phyloP scores from a whole-genome alignment of 2,888 invertebrate species.

The Plagiodera versicolora region DNA sequence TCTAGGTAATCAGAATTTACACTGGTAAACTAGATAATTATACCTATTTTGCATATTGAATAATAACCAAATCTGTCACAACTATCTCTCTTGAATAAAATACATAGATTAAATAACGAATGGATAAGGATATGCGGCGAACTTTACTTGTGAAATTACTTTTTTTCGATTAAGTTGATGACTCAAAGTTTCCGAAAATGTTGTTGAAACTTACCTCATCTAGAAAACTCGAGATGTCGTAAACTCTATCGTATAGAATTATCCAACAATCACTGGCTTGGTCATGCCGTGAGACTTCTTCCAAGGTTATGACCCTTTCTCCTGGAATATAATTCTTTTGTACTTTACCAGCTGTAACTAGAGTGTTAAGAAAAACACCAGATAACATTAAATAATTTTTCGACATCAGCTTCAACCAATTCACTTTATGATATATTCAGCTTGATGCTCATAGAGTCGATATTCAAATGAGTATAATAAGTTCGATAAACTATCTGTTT shows the following conservation, averaged over 20 bases:
- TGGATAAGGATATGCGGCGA: no score
- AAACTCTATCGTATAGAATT: slow-evolving; percentile 81
- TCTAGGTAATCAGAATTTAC: no score
- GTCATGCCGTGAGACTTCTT: slow-evolving; percentile 78
- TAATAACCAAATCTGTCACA: no score
- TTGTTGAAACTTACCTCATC: slow-evolving; percentile 59
- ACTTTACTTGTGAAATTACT: no score
- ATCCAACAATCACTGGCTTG: slow-evolving; percentile 77
- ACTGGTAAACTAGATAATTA: no score
- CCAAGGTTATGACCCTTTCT: slow-evolving; percentile 62
- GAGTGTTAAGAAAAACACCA: slow-evolving; percentile 10
- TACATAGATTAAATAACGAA: no score
- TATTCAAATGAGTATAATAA: background rate
- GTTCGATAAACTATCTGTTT: background rate
- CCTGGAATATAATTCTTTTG: background rate
- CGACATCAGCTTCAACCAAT: slow-evolving; percentile 1
- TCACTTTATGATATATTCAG: background rate
- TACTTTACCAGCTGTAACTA: slow-evolving; percentile 3
- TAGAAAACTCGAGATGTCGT: slow-evolving; percentile 77
- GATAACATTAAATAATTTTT: background rate
- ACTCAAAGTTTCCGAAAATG: no score
- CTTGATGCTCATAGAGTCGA: background rate
- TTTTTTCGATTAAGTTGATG: no score
- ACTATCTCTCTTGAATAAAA: no score
- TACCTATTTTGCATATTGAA: no score